A percentile compares a stretch with the other conserved stretches of the same genome.
phyloP scores from a whole-genome alignment of 2,113 vertebrate species.

The Clinocottus analis region DNA sequence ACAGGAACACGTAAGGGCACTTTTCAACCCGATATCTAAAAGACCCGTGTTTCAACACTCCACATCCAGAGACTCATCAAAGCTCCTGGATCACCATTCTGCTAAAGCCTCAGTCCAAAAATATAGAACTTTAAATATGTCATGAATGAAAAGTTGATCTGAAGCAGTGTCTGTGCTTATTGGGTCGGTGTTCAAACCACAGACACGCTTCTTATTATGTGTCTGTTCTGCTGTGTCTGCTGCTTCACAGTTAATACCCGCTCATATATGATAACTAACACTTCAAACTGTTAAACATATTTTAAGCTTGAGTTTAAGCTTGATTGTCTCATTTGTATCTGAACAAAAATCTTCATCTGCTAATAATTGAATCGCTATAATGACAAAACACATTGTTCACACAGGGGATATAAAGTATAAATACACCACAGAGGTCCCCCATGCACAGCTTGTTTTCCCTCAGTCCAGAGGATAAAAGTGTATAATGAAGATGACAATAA shows the following conservation, averaged over 20 bases:
- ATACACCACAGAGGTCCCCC: constrained; percentile 24
- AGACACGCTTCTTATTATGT: neutral
- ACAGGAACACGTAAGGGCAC: constrained; percentile 66
- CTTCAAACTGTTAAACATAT: neutral
- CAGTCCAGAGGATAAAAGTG: constrained; percentile 6
- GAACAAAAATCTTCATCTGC: constrained; percentile 6
- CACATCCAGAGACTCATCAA: constrained; percentile 16
- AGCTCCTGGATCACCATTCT: constrained; percentile 9
- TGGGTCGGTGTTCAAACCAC: neutral
- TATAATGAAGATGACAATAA: constrained; percentile 9
- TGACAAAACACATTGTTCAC: neutral
- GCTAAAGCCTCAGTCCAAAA: neutral
- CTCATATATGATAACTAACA: neutral
- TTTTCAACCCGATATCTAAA: constrained; percentile 38
- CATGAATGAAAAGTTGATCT: neutral
- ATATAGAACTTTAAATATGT: neutral
- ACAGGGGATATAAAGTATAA: neutral
- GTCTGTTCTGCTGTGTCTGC: neutral
- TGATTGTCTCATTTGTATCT: constrained; percentile 34
- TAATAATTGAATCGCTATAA: neutral
- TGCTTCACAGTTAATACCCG: constrained; percentile 14
- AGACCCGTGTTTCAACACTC: constrained; percentile 10
- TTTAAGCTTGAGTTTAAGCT: no score
- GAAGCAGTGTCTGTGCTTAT: constrained; percentile 9
- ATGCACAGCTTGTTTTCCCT: neutral